Percentiles rank a stretch among this genome's conserved stretches.
Evolutionary conservation across 2,888 invertebrate species (phyloP).

Genomic region (Mesorhabditis sp.): DNA sequence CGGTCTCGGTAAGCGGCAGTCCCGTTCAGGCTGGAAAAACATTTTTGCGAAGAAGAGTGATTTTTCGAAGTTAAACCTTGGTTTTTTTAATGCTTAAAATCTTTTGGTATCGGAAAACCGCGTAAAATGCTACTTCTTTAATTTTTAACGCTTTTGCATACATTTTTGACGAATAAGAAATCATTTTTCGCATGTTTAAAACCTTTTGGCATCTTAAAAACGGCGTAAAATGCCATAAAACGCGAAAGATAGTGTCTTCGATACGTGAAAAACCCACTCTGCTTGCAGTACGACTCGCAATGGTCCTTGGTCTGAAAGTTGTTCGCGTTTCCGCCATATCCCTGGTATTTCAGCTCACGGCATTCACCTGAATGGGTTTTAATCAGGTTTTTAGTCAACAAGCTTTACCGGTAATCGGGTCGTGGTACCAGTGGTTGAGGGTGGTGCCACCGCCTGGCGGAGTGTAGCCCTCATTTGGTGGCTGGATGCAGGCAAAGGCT

Average conservation of each 20-base stretch:
- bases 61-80: too few species aligned
- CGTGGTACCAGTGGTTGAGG: constrained; percentile 56
- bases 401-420: constrained; percentile 42
- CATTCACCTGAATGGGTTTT: constrained; percentile 35
- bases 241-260: background rate
- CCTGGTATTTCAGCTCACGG: constrained; percentile 53
- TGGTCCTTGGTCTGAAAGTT: constrained; percentile 54
- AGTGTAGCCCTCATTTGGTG: constrained; percentile 55
- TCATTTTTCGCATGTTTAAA: too few species aligned
- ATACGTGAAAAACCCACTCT: constrained; percentile 39
- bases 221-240: too few species aligned
- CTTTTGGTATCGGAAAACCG: too few species aligned
- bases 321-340: constrained; percentile 47
- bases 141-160: too few species aligned
- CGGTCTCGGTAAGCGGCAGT: constrained; percentile 56
- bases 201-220: too few species aligned
- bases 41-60: too few species aligned
- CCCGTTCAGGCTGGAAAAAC: constrained; percentile 54
- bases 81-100: too few species aligned
- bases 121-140: too few species aligned
- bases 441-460: constrained; percentile 56
- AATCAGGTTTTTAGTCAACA: background rate
- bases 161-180: background rate
- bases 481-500: constrained; percentile 57
- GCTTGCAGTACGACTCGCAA: constrained; percentile 57